phyloP scores from a whole-genome alignment of 2,113 vertebrate species.

The Lichenostomus cassidix region DNA sequence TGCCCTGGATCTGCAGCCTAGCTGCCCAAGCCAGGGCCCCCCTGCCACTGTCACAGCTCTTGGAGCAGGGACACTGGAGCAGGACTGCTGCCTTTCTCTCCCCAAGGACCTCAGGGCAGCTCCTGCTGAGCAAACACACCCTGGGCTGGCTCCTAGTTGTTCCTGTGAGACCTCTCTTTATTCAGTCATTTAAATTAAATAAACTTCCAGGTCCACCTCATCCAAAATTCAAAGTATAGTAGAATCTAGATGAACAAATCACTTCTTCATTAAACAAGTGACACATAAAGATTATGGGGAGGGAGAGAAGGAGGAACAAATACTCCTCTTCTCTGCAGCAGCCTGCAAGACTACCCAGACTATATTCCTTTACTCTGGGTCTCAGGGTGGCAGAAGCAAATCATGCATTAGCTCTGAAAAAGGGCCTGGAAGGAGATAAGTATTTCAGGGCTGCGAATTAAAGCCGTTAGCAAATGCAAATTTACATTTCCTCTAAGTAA shows the following conservation, averaged over 20 bases:
- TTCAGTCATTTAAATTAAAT: not conserved
- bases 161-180: not conserved
- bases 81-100: not conserved
- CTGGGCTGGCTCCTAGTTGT: not conserved
- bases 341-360: not conserved
- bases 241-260: not conserved
- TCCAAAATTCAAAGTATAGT: not conserved
- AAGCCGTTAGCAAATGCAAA: conserved; percentile 59
- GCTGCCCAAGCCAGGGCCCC: not conserved
- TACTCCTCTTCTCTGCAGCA: not conserved
- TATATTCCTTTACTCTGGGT: not conserved
- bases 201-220: not conserved
- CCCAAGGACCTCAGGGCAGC: not conserved
- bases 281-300: not conserved
- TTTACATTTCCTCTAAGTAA: conserved; percentile 69
- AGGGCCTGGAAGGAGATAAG: conserved; percentile 27
- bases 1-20: not conserved
- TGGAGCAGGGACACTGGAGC: not conserved
- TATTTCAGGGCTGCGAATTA: conserved; percentile 57
- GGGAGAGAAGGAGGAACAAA: not conserved
- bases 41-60: rapidly evolving
- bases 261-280: not conserved
- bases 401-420: conserved; percentile 11
- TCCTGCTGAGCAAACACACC: not conserved
- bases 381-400: conserved; percentile 5